Evolutionary conservation across 2,113 vertebrate genomes (phyloP).

Genomic region (Elgaria multicarinata): DNA sequence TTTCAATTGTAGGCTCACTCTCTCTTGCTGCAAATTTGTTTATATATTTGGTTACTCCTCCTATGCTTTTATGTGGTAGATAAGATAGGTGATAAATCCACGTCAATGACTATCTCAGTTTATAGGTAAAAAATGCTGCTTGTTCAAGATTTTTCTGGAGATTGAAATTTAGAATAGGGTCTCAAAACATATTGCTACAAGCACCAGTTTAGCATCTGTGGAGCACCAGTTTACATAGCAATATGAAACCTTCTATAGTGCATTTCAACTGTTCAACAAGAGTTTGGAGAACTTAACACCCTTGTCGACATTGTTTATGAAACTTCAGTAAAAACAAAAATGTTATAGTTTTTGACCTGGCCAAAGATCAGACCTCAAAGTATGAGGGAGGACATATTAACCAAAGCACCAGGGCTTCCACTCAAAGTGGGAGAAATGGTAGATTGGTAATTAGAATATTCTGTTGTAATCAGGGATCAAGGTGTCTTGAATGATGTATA

Average conservation of each 20-base stretch:
- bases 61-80: background rate
- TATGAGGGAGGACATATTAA: background rate
- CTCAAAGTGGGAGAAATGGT: background rate
- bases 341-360: background rate
- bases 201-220: background rate
- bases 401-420: background rate
- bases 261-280: background rate
- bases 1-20: background rate
- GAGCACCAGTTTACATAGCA: background rate
- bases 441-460: background rate
- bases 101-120: background rate
- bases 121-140: background rate
- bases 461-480: background rate
- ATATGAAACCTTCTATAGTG: background rate
- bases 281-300: background rate
- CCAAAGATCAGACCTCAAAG: background rate
- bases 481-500: no score
- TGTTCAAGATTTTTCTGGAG: background rate
- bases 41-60: background rate
- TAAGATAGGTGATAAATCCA: background rate
- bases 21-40: no score
- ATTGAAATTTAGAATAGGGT: background rate
- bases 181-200: background rate
- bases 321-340: background rate
- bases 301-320: background rate